Conservation (phyloP, 1,140 invertebrate species). For the Mizuhopecten yessoensis region DNA sequence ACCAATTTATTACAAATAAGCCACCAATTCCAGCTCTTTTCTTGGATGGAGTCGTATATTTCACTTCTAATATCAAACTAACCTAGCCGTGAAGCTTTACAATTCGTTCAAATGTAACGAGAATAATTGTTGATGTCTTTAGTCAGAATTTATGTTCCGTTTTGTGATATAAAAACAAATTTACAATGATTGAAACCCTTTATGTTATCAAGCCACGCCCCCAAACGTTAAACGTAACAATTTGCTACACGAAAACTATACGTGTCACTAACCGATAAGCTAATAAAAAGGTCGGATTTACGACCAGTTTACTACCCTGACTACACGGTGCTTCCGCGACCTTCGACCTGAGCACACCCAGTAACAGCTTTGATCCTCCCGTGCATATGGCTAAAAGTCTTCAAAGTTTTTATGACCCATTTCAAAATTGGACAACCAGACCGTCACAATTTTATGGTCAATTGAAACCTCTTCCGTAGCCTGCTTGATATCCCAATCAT, state of each 20-base stretch:
- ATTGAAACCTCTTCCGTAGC: background rate
- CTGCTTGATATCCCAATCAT: constrained; percentile 22
- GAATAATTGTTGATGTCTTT: constrained; percentile 13
- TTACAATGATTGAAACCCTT: constrained; percentile 39
- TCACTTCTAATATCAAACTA: constrained; percentile 26
- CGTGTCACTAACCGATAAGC: constrained; percentile 37
- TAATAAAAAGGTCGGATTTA: constrained; percentile 33
- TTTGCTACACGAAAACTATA: constrained; percentile 18
- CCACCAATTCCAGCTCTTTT: background rate
- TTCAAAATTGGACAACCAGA: constrained; percentile 3
- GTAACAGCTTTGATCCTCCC: constrained; percentile 31
- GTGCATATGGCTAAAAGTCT: background rate
- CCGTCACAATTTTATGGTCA: constrained; percentile 31
- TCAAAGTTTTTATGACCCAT: constrained; percentile 35
- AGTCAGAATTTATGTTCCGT: constrained; percentile 33
- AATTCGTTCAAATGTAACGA: constrained; percentile 29
- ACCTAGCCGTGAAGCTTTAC: constrained; percentile 2
- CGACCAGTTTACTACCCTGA: constrained; percentile 31
- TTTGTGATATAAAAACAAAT: constrained; percentile 23
- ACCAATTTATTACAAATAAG: background rate
- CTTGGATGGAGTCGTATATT: background rate
- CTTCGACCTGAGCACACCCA: background rate
- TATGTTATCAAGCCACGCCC: constrained; percentile 20
- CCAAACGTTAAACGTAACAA: background rate
- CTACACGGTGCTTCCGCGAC: constrained; percentile 36